Evolutionary conservation across 2,797 vertebrate genomes (phyloP).

Genomic region (Cuniculus paca): DNA sequence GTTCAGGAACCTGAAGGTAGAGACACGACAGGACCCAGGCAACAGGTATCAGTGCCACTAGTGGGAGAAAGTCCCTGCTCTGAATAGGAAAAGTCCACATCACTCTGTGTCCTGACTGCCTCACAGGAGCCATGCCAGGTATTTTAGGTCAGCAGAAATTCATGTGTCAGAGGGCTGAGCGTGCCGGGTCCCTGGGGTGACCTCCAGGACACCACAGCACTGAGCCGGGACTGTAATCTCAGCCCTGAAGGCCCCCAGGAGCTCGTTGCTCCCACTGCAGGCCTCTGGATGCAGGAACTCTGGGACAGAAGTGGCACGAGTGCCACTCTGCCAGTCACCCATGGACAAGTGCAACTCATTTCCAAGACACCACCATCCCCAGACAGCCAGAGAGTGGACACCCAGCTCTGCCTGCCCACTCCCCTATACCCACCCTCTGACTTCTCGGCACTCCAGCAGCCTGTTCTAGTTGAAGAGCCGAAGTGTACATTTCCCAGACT

Average conservation of each 20-base stretch:
- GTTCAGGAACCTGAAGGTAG: neutral
- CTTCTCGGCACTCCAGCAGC: neutral
- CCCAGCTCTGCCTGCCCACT: neutral
- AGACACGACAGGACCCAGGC: neutral
- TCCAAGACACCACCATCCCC: neutral
- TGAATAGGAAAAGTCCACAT: neutral
- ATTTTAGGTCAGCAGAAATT: neutral
- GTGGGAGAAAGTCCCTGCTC: neutral
- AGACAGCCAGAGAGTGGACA: neutral
- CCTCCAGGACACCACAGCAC: neutral
- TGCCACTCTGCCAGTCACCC: neutral
- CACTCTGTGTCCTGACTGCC: neutral
- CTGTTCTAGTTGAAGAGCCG: neutral
- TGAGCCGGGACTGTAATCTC: neutral
- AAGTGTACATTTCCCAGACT: neutral
- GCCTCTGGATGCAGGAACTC: neutral
- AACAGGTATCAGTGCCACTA: neutral
- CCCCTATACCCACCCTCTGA: neutral
- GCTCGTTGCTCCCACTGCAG: fast-evolving
- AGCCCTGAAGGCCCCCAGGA: neutral
- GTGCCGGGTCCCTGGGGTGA: too few species aligned
- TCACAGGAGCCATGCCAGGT: neutral
- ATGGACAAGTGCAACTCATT: neutral
- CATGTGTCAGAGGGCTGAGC: neutral
- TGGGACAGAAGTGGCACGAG: neutral